phyloP scores from a whole-genome alignment of 2,797 vertebrate genomes.

The Squalus acanthias region DNA sequence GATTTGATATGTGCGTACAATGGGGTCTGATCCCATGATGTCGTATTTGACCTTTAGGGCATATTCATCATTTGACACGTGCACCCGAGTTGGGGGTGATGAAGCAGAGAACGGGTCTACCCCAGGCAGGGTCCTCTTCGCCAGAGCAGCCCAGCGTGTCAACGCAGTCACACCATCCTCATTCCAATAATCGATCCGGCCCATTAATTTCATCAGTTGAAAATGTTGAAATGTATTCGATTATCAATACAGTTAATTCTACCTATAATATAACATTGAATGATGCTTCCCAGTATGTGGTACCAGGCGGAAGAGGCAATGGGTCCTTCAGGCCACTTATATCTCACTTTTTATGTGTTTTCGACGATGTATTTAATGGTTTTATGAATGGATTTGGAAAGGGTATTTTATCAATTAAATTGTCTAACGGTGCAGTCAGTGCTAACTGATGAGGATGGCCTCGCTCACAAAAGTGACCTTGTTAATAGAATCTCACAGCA shows the following conservation, averaged over 20 bases:
- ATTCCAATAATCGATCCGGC: not conserved
- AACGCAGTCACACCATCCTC: not conserved
- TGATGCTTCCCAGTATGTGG: not conserved
- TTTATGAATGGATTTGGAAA: not conserved
- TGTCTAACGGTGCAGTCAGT: not conserved
- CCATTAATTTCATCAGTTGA: not conserved
- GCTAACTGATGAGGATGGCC: not conserved
- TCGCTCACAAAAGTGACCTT: not conserved
- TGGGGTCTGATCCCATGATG: not conserved
- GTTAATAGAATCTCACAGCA: not conserved
- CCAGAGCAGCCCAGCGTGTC: not conserved
- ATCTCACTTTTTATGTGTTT: not conserved
- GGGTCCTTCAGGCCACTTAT: not conserved
- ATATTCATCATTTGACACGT: not conserved
- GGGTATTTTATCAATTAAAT: not conserved
- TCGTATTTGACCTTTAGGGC: not conserved
- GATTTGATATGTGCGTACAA: not conserved
- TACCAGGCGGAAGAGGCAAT: not conserved
- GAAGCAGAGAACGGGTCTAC: not conserved
- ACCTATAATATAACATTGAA: not conserved
- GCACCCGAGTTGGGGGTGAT: not conserved
- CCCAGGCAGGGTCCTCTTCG: not conserved
- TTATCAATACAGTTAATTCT: not conserved
- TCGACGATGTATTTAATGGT: not conserved
- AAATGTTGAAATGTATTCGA: not conserved